These are phyloP conservation scores for Furcifer pardalis DNA, from an alignment of 2,797 vertebrate genomes.

Conservation along the genomic window DNA sequence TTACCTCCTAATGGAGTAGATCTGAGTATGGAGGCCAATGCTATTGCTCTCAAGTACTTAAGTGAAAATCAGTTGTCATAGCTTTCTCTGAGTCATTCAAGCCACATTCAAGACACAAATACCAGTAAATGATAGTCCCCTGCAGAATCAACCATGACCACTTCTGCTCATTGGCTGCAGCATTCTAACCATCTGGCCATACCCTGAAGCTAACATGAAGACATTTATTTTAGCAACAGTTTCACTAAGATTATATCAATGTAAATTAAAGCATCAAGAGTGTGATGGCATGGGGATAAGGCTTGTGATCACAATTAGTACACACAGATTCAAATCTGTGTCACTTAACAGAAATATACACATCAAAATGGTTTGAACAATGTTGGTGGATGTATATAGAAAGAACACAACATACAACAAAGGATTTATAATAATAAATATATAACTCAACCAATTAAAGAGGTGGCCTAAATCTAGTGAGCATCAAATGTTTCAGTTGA, in stretches of 20 bases:
- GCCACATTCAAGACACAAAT: slow-evolving; percentile 49
- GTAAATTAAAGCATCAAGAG: background rate
- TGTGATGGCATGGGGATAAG: background rate
- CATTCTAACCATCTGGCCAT: too few relatives aligned
- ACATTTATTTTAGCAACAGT: background rate
- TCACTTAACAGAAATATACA: background rate
- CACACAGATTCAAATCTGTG: background rate
- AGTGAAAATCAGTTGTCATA: slow-evolving; percentile 87
- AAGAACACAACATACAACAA: background rate
- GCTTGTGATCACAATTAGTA: background rate
- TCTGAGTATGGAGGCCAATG: slow-evolving; percentile 95
- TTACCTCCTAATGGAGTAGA: slow-evolving; percentile 80
- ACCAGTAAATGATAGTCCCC: too few relatives aligned
- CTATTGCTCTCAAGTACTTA: slow-evolving; percentile 94
- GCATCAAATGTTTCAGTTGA: background rate
- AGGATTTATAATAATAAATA: background rate
- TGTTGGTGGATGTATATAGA: background rate
- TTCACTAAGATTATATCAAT: background rate
- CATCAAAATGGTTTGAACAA: background rate
- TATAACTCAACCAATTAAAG: too few relatives aligned
- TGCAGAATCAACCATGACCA: too few relatives aligned
- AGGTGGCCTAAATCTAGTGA: background rate
- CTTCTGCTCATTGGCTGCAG: too few relatives aligned
- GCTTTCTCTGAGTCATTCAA: slow-evolving; percentile 77
- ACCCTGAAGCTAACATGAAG: background rate